phyloP scores from a whole-genome alignment of 2,888 invertebrate species.

The Nomada fabriciana region DNA sequence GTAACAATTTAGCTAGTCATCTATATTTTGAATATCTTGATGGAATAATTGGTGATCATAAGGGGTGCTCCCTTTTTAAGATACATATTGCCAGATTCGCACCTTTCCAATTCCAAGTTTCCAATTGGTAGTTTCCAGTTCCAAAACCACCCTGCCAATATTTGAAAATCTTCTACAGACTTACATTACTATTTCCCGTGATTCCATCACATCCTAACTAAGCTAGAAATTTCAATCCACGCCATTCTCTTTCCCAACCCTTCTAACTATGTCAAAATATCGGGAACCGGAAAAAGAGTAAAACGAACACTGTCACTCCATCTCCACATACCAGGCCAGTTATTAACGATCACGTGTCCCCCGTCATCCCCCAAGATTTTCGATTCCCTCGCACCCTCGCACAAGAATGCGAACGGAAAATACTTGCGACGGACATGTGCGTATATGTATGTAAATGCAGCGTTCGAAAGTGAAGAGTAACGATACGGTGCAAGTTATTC shows the following conservation, averaged over 20 bases:
- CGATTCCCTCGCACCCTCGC: not conserved
- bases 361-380: not conserved
- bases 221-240: not conserved
- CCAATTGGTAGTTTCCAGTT: too few relatives aligned
- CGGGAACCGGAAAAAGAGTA: not conserved
- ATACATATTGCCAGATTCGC: too few relatives aligned
- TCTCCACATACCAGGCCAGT: not conserved
- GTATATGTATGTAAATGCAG: not conserved
- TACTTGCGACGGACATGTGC: not conserved
- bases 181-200: too few relatives aligned
- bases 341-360: conserved; percentile 6
- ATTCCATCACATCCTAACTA: not conserved
- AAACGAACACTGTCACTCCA: not conserved
- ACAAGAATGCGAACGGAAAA: not conserved
- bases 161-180: too few relatives aligned
- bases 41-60: too few relatives aligned
- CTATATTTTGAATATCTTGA: too few relatives aligned
- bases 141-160: too few relatives aligned
- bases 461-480: conserved; percentile 31
- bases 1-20: too few relatives aligned
- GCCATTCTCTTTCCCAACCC: not conserved
- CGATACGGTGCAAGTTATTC: conserved; percentile 53
- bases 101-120: too few relatives aligned
- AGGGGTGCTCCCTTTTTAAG: too few relatives aligned
- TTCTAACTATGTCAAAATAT: not conserved